Evolutionary conservation across 2,888 invertebrate genomes (phyloP).

Genomic region (Drosophila borealis): DNA sequence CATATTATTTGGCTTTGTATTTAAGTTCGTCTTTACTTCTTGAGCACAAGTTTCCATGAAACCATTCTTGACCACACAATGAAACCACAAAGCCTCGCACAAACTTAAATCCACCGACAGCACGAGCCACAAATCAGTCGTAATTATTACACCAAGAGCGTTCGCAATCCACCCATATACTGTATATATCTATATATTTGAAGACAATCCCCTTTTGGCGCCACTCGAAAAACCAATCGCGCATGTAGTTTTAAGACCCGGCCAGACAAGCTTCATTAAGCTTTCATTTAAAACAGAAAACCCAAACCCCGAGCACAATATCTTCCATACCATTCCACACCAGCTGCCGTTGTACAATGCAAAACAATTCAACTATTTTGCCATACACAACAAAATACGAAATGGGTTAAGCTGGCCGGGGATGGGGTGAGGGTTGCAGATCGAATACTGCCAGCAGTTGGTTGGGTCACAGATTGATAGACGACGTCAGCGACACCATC

Average conservation of each 20-base stretch:
- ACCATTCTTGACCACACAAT: constrained; percentile 6
- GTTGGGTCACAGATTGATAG: constrained; percentile 72
- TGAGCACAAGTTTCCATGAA: background rate
- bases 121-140: constrained; percentile 62
- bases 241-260: constrained; percentile 22
- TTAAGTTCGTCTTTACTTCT: background rate
- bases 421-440: constrained; percentile 5
- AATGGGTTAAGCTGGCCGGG: background rate
- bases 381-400: constrained; percentile 67
- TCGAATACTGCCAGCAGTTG: constrained; percentile 21
- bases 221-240: constrained; percentile 32
- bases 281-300: constrained; percentile 77
- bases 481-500: constrained; percentile 77
- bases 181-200: background rate
- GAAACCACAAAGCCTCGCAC: constrained; percentile 20
- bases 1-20: too few species aligned
- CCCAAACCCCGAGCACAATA: constrained; percentile 12
- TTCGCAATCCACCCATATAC: background rate
- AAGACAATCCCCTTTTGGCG: background rate
- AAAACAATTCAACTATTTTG: constrained; percentile 77
- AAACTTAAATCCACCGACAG: constrained; percentile 43
- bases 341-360: constrained; percentile 55
- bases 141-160: constrained; percentile 65
- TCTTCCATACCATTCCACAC: constrained; percentile 5
- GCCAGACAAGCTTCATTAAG: constrained; percentile 75